Evolutionary conservation across 2,113 vertebrate species (phyloP).

Genomic region (Leucosticte australis): DNA sequence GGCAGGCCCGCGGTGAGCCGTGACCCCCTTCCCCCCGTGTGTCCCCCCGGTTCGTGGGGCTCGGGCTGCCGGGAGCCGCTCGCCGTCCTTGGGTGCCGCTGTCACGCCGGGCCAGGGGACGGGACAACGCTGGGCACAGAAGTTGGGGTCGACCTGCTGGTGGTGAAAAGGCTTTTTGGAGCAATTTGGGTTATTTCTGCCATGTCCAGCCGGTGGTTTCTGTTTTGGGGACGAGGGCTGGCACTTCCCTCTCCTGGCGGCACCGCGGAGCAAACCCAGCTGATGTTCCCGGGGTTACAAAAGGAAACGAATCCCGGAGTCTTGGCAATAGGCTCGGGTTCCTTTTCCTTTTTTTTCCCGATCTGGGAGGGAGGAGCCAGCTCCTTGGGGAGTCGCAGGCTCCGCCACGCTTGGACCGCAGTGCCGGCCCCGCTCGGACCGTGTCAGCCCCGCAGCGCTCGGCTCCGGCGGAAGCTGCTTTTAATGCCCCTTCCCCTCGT

Average conservation of each 20-base stretch:
- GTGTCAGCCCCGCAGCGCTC: neutral
- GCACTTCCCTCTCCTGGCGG: neutral
- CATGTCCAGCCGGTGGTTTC: fast-evolving
- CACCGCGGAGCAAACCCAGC: neutral
- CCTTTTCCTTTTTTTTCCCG: neutral
- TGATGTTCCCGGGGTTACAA: neutral
- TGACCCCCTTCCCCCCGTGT: neutral
- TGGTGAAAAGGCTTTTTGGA: neutral
- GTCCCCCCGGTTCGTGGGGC: neutral
- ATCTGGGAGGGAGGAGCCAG: neutral
- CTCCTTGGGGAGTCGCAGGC: neutral
- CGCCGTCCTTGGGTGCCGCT: neutral
- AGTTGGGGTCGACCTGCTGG: fast-evolving
- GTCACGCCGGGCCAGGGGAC: fast-evolving
- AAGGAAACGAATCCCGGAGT: neutral
- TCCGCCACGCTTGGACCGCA: neutral
- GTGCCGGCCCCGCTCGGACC: neutral
- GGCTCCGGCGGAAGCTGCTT: conserved; percentile 52
- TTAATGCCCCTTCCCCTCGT: conserved; percentile 47
- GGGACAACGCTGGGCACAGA: neutral
- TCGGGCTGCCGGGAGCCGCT: neutral
- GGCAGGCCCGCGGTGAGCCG: conserved; percentile 28
- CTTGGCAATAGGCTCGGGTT: neutral
- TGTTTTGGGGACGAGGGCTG: fast-evolving
- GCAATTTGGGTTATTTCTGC: neutral